Base-by-base conservation (phyloP, 2,797 vertebrate species). In the Sebastes wilsoni region DNA sequence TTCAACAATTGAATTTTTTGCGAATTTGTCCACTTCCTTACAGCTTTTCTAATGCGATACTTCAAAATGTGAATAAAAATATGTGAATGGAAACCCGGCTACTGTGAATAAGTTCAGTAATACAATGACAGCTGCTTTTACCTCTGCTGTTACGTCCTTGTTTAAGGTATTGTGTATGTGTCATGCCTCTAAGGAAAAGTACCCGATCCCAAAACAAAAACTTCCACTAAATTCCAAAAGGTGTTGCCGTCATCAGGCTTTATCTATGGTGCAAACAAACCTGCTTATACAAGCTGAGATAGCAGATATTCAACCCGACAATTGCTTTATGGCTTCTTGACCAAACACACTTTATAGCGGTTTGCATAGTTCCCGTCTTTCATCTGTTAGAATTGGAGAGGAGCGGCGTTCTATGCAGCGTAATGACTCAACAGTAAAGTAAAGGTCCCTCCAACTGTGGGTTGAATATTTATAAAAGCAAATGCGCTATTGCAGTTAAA, bases 301-400 rank as follows among this genome's bases (percentile, higher is more conserved):
- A 85, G 90, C 70, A 80, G 89, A 93, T 92, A 82, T 89, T 91
- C 91, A 93, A 94, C 91, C 86, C 36, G 66, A 76, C 82, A 77
- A 91, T 90, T 77, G 77, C 86, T 95, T 95, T 92, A 94, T 85
- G 82, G 85, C 28, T 23, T 83, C 76, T 77, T 87, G 79, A 86
- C 83, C 89, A 87, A 86, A 92, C 81, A 78, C 55, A 60, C 76
- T 92, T 94, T 91, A 93, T 75, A 14, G 87, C 78, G 32, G 77
- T 85, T 90, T 89, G 84, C 66, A 76, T 85, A 85, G 88, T 85
- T 77, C 38, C 54, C 2, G 60, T 58, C 87, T 90, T 92, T 88
- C 78, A 90, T 92, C 68, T 67, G 38, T 59, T 49, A 5, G 10
- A 49, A 52, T 32, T 16, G 18, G n/a, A 54, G n/a, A 32, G 6